Evolutionary conservation across 2,113 vertebrate species (phyloP).

Genomic region (Anguilla rostrata): DNA sequence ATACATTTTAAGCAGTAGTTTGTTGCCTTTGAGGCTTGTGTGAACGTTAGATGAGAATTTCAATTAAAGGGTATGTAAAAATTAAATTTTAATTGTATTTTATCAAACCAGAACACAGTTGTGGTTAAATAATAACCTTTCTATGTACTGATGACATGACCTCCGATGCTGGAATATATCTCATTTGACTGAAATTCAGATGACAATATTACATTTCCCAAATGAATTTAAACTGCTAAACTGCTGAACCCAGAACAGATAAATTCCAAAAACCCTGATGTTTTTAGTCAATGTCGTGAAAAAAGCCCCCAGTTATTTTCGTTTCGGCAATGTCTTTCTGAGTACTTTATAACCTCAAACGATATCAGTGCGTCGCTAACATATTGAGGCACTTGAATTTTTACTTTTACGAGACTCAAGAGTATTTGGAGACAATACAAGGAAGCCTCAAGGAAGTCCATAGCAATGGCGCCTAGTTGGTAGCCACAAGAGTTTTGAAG

Average conservation of each 20-base stretch:
- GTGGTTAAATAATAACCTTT: no score
- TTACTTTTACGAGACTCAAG: not conserved
- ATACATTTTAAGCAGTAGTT: not conserved
- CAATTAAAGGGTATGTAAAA: no score
- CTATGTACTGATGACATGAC: no score
- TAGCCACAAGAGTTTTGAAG: slow-evolving; percentile 11
- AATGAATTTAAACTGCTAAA: not conserved
- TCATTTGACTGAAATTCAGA: not conserved
- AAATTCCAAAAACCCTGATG: not conserved
- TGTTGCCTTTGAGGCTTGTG: not conserved
- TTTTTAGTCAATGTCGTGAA: not conserved
- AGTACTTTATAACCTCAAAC: not conserved
- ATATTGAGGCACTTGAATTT: not conserved
- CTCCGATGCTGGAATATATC: no score
- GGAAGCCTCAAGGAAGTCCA: not conserved
- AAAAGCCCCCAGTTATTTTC: not conserved
- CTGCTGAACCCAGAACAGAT: not conserved
- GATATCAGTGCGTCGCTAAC: not conserved
- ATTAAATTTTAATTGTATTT: no score
- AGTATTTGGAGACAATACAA: not conserved
- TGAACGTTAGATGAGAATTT: no score
- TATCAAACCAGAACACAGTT: no score
- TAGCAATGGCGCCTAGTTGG: not conserved
- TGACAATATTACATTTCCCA: not conserved
- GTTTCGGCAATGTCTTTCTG: not conserved